A percentile compares a stretch with the other conserved stretches of the same genome.
These are phyloP conservation scores for Bradypodion pumilum DNA, from an alignment of 2,797 vertebrate genomes.

Conservation along the genomic window DNA sequence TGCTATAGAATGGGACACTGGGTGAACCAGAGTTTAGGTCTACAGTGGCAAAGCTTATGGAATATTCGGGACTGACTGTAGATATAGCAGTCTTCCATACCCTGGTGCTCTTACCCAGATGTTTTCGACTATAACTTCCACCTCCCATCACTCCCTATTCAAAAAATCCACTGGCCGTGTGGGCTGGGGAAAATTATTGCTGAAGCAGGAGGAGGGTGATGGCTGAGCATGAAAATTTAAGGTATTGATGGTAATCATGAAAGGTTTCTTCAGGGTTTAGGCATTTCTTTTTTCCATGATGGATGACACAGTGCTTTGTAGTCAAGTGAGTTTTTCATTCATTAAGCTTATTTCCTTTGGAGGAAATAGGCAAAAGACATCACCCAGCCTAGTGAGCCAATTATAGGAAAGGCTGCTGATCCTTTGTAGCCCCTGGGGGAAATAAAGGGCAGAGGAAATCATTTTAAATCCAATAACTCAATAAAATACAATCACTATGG, in stretches of 20 bases:
- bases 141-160: not conserved
- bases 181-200: too few species aligned
- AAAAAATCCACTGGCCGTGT: too few species aligned
- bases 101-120: not conserved
- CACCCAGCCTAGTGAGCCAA: slow-evolving; percentile 58
- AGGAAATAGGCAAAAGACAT: slow-evolving; percentile 65
- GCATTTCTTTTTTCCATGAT: slow-evolving; percentile 42
- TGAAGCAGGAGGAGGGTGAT: not conserved
- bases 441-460: slow-evolving; percentile 66
- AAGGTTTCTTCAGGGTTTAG: slow-evolving; percentile 33
- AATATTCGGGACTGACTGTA: not conserved
- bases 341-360: slow-evolving; percentile 72
- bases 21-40: not conserved
- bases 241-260: slow-evolving; percentile 9
- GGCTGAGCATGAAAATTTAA: not conserved
- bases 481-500: slow-evolving; percentile 59
- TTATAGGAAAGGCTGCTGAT: slow-evolving; percentile 60
- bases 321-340: slow-evolving; percentile 52
- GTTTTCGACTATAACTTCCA: not conserved
- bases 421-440: slow-evolving; percentile 64
- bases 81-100: not conserved
- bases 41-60: not conserved
- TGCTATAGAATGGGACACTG: not conserved
- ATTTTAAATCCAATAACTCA: slow-evolving; percentile 63
- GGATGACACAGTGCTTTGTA: slow-evolving; percentile 51